phyloP scores from a whole-genome alignment of 2,113 vertebrate species.

The Potamarius usumacintae region DNA sequence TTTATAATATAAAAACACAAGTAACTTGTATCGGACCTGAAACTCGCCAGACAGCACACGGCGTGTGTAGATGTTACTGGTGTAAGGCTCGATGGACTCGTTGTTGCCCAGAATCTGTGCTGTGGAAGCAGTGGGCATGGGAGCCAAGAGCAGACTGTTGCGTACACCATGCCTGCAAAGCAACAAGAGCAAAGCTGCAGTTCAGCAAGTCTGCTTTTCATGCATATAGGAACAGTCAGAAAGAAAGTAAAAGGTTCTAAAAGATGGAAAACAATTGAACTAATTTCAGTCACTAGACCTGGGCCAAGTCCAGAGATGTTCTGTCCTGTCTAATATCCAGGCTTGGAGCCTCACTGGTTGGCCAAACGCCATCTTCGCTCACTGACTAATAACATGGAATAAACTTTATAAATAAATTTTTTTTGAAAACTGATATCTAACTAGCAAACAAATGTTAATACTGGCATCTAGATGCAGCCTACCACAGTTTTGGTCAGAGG shows the following conservation, averaged over 20 bases:
- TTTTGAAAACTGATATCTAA: background rate
- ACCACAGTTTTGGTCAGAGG: background rate
- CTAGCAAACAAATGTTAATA: background rate
- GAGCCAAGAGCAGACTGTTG: conserved; percentile 93
- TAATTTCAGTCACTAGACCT: background rate
- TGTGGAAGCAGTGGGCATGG: conserved; percentile 97
- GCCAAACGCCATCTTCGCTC: background rate
- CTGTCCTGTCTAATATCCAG: background rate
- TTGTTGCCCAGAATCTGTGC: conserved; percentile 98
- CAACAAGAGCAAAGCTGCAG: background rate
- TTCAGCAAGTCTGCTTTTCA: background rate
- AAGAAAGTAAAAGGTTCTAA: background rate
- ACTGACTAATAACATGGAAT: background rate
- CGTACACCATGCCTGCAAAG: conserved; percentile 82
- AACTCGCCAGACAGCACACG: conserved; percentile 96
- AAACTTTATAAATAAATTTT: background rate
- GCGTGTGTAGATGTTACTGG: conserved; percentile 97
- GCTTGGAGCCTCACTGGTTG: background rate
- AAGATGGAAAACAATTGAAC: background rate
- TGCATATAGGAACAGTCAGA: background rate
- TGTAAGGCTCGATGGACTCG: conserved; percentile 95
- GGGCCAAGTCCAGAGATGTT: background rate
- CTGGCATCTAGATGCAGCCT: background rate
- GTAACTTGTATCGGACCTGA: conserved; percentile 75
- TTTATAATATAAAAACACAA: background rate